Conservation (phyloP, 2,888 invertebrate species). For the Tetragonula carbonaria region DNA sequence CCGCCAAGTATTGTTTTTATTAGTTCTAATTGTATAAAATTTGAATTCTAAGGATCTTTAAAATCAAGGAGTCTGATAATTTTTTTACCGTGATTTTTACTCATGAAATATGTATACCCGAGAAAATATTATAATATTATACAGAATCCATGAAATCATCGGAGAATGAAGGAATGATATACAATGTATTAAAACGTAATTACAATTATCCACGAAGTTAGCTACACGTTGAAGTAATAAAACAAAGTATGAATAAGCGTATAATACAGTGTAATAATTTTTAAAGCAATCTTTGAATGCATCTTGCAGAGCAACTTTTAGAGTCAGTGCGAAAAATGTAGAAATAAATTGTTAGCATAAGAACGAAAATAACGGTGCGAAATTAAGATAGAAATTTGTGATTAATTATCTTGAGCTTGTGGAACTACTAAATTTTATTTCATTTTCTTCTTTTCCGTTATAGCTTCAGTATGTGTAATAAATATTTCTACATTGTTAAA, state of each 20-base stretch:
- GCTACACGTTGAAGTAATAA: background rate
- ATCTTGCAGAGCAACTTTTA: constrained; percentile 12
- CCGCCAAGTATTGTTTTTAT: background rate
- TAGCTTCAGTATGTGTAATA: background rate
- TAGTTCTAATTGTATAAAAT: background rate
- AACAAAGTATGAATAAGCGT: background rate
- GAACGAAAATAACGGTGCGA: constrained; percentile 49
- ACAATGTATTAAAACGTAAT: background rate
- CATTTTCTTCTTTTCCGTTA: background rate
- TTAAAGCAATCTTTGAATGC: constrained; percentile 18
- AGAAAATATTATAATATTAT: background rate
- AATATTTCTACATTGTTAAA: background rate
- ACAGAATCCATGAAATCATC: background rate
- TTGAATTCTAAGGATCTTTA: background rate
- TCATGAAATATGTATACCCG: background rate
- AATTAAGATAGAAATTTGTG: constrained; percentile 21
- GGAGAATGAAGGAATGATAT: background rate
- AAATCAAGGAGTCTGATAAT: background rate
- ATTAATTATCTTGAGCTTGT: constrained; percentile 51
- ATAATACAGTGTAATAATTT: background rate
- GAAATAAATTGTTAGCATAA: constrained; percentile 38
- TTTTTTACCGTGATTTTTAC: background rate
- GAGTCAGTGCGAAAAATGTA: constrained; percentile 43
- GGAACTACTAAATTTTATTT: constrained; percentile 5
- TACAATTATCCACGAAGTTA: background rate